Percentiles rank a stretch among this genome's conserved stretches.
These are phyloP conservation scores for Centruroides sculpturatus DNA, from an alignment of 1,140 invertebrate genomes.

Conservation along the genomic window DNA sequence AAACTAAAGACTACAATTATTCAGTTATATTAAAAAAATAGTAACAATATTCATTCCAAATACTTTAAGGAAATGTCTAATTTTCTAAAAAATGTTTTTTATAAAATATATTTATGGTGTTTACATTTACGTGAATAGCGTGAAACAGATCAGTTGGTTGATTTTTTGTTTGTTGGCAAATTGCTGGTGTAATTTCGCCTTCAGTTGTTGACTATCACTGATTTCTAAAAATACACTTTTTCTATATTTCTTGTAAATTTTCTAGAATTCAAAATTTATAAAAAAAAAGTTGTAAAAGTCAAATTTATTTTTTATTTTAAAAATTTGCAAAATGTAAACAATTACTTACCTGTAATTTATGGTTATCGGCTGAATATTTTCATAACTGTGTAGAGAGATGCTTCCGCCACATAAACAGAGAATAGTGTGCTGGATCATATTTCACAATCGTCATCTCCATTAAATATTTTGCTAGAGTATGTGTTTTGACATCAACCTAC, in stretches of 20 bases:
- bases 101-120: too few relatives aligned
- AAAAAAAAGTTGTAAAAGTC: too few relatives aligned
- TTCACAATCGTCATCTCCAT: constrained; percentile 71
- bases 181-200: constrained; percentile 23
- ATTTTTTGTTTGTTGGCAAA: constrained; percentile 14
- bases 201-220: constrained; percentile 31
- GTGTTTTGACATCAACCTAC: constrained; percentile 48
- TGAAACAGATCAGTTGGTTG: not conserved
- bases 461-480: constrained; percentile 83
- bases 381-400: constrained; percentile 52
- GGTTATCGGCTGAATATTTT: constrained; percentile 29
- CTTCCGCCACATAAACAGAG: constrained; percentile 60
- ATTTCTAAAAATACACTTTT: constrained; percentile 34
- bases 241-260: constrained; percentile 34
- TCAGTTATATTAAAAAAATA: too few relatives aligned
- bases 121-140: too few relatives aligned
- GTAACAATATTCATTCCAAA: too few relatives aligned
- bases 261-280: constrained; percentile 27
- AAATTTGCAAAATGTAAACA: not conserved
- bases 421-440: constrained; percentile 61
- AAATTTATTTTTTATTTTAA: not conserved
- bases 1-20: too few relatives aligned
- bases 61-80: too few relatives aligned
- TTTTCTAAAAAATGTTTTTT: too few relatives aligned
- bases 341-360: constrained; percentile 24